Conservation (phyloP, 2,797 vertebrate genomes). For the Arrhamphus sclerolepis region DNA sequence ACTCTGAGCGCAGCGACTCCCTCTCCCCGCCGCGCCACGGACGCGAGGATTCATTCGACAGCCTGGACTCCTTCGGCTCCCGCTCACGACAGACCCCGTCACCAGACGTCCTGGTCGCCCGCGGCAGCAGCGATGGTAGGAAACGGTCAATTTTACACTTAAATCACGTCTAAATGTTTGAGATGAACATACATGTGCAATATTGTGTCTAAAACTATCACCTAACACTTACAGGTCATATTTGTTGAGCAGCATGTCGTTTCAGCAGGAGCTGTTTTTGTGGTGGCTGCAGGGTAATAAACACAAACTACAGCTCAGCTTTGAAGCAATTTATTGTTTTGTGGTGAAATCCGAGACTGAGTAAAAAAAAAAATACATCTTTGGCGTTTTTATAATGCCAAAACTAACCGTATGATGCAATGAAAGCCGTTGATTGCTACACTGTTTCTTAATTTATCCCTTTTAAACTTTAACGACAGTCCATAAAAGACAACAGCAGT, state of each 20-base stretch:
- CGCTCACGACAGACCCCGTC: constrained; percentile 95
- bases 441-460: constrained; percentile 32
- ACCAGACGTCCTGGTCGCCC: constrained; percentile 92
- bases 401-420: constrained; percentile 33
- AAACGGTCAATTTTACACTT: rapidly evolving
- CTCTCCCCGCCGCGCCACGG: constrained; percentile 92
- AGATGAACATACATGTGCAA: background rate
- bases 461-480: constrained; percentile 49
- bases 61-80: constrained; percentile 97
- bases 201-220: background rate
- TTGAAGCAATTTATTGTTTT: constrained; percentile 17
- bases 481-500: constrained; percentile 41
- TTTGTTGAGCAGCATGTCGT: background rate
- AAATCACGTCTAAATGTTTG: background rate
- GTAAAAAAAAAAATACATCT: constrained; percentile 23
- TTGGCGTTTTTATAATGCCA: constrained; percentile 51
- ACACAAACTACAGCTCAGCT: constrained; percentile 23
- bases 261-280: too few species aligned
- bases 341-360: constrained; percentile 15
- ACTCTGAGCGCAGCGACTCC: constrained; percentile 95
- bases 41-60: constrained; percentile 98
- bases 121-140: constrained; percentile 95
- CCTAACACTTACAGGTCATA: too few species aligned
- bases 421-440: constrained; percentile 39
- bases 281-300: too few species aligned